A percentile compares a stretch with the other conserved stretches of the same genome.
Conservation (phyloP, 1,140 invertebrate genomes). For the Cotesia chilonis region DNA sequence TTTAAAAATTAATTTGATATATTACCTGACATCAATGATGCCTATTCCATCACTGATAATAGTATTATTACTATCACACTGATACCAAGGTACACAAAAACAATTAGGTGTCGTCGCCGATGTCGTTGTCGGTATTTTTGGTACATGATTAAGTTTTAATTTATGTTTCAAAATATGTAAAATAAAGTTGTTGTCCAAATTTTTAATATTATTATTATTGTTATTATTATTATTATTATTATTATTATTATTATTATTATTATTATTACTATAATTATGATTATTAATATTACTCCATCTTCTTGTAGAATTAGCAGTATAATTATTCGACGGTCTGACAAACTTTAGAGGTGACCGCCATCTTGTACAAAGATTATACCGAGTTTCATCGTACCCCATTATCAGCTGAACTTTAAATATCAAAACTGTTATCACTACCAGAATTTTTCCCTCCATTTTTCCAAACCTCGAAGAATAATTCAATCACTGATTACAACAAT, state of each 20-base stretch:
- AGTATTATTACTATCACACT: conserved; percentile 64
- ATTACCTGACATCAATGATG: conserved; percentile 66
- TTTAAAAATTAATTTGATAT: not conserved
- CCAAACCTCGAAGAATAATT: too few species aligned
- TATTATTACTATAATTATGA: not conserved
- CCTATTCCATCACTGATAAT: conserved; percentile 66
- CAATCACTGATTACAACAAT: too few species aligned
- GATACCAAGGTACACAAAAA: conserved; percentile 67
- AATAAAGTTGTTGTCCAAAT: conserved; percentile 36
- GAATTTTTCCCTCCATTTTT: too few species aligned
- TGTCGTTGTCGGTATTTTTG: conserved; percentile 43
- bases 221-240: not conserved
- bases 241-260: not conserved
- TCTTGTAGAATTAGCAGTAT: too few species aligned
- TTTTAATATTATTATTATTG: not conserved
- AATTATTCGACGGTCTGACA: too few species aligned
- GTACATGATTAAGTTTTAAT: conserved; percentile 39
- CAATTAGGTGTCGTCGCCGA: conserved; percentile 44
- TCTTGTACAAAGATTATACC: too few species aligned
- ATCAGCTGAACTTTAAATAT: too few species aligned
- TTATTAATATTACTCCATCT: too few species aligned
- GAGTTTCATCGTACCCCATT: too few species aligned
- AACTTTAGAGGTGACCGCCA: too few species aligned
- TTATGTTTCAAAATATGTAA: conserved; percentile 53
- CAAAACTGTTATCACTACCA: too few species aligned